Base-by-base conservation (phyloP, 2,797 vertebrate genomes). In the Morelia viridis region DNA sequence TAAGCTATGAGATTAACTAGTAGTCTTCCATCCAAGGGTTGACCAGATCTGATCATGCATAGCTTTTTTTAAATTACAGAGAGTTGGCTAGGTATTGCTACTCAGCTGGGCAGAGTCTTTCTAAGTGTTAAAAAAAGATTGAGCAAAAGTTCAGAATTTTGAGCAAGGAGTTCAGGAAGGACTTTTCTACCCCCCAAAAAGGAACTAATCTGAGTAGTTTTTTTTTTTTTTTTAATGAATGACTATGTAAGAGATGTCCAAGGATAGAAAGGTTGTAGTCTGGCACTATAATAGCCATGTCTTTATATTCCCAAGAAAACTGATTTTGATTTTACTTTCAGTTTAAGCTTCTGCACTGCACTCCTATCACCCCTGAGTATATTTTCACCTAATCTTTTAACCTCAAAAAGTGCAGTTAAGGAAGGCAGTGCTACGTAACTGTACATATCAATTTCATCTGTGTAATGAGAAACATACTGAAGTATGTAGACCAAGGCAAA, bases 301-400 rank as follows among this genome's bases (percentile, higher is more conserved):
- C 50, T 90, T 89, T 92, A 31, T 65, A 83, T 57, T 92, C 85
- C 92, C 90, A 89, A 92, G 85, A 90, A 92, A 90, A 90, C 92
- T 92, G 92, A 68, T 92, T 92, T 92, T 90, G 68, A 92, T 92
- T 92, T 92, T 89, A 92, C 89, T 92, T 89, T 88, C 89, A 87
- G 41, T 92, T 92, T 92, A 86, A 90, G 89, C 85, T 86, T 92
- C 88, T 83, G 89, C 90, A 84, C 65, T 92, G 85, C 85, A 26
- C 92, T 92, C 85, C 89, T 89, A 90, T 92, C 92, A 92, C 89
- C 89, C 89, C 92, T 84, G 85, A 92, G 85, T 90, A 90, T 92
- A 92, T 92, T 92, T 92, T 90, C 88, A 85, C 89, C 89, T 87
- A 89, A 92, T 92, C 90, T 85, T 91, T 91, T 91, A 91, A 93